Conservation (phyloP, 2,888 invertebrate genomes). For the Drosophila putrida region DNA sequence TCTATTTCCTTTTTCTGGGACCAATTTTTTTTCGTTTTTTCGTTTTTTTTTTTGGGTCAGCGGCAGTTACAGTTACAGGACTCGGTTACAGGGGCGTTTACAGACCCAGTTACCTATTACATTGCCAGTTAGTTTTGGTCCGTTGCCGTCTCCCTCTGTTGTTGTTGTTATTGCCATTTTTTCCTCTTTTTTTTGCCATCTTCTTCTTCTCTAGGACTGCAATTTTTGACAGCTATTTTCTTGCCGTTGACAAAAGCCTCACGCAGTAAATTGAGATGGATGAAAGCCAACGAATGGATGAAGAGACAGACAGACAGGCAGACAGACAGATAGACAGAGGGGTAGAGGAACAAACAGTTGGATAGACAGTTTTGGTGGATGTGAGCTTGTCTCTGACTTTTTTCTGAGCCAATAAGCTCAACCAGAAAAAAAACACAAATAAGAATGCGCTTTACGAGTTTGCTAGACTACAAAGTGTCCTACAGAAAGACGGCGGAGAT, state of each 20-base stretch:
- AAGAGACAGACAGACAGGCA: slow-evolving; percentile 1
- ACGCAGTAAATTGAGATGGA: slow-evolving; percentile 77
- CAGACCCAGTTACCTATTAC: slow-evolving; percentile 42
- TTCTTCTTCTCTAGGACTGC: slow-evolving; percentile 30
- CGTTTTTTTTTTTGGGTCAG: slow-evolving; percentile 35
- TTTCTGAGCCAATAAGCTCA: slow-evolving; percentile 19
- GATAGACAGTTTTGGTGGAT: slow-evolving; percentile 25
- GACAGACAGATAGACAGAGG: slow-evolving; percentile 11
- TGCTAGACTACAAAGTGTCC: neutral
- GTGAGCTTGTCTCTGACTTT: slow-evolving; percentile 40
- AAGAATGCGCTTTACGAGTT: neutral
- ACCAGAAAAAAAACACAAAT: slow-evolving; percentile 7
- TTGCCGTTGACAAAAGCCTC: slow-evolving; percentile 74
- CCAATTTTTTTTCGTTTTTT: neutral
- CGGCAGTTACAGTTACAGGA: slow-evolving; percentile 50
- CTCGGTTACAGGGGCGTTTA: slow-evolving; percentile 35
- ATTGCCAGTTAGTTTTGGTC: slow-evolving; percentile 31
- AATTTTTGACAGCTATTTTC: slow-evolving; percentile 71
- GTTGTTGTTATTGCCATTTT: slow-evolving; percentile 8
- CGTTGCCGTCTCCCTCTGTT: slow-evolving; percentile 7
- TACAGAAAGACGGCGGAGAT: neutral
- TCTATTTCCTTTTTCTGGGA: slow-evolving; percentile 7
- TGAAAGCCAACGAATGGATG: slow-evolving; percentile 42
- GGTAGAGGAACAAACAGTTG: slow-evolving; percentile 13
- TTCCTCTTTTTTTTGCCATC: slow-evolving; percentile 1